phyloP scores from a whole-genome alignment of 92 coral and sea anemone genomes.

The Epizoanthus rinbou region DNA sequence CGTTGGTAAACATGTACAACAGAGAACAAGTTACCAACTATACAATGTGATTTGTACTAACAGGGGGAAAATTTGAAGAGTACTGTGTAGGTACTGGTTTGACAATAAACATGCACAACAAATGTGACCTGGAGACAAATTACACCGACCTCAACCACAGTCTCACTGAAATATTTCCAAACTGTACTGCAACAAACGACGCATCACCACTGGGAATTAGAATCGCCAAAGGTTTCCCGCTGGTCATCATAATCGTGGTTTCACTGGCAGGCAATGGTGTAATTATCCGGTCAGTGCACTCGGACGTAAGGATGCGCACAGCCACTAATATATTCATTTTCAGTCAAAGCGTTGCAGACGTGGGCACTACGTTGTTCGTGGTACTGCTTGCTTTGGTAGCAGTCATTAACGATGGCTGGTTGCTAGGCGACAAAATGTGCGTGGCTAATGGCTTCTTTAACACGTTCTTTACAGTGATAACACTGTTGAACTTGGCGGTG shows the following conservation, averaged over 20 bases:
- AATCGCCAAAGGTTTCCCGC: slow-evolving; percentile 56
- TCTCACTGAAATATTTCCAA: not conserved
- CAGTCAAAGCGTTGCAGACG: slow-evolving; percentile 75
- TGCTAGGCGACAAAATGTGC: slow-evolving; percentile 59
- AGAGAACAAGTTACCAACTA: too few relatives aligned
- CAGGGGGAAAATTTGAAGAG: too few relatives aligned
- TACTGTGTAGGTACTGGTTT: too few relatives aligned
- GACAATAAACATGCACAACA: not conserved
- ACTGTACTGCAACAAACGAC: not conserved
- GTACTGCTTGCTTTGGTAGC: slow-evolving; percentile 67
- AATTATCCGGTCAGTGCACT: slow-evolving; percentile 49
- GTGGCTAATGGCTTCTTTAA: slow-evolving; percentile 61
- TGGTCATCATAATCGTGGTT: slow-evolving; percentile 59
- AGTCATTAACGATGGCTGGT: slow-evolving; percentile 69
- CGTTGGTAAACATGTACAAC: too few relatives aligned
- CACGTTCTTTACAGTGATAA: slow-evolving; percentile 78
- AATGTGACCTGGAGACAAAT: not conserved
- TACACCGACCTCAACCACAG: not conserved
- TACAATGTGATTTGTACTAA: too few relatives aligned
- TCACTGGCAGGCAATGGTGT: slow-evolving; percentile 61
- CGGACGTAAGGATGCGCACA: slow-evolving; percentile 64
- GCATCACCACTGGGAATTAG: slow-evolving; percentile 16
- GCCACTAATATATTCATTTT: slow-evolving; percentile 68
- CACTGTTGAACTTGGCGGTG: slow-evolving; percentile 61
- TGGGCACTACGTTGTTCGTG: slow-evolving; percentile 71